Percentiles rank a stretch among this genome's conserved stretches.
These are phyloP conservation scores for Dinocampus coccinellae DNA, from an alignment of 2,888 invertebrate genomes.

Conservation along the genomic window DNA sequence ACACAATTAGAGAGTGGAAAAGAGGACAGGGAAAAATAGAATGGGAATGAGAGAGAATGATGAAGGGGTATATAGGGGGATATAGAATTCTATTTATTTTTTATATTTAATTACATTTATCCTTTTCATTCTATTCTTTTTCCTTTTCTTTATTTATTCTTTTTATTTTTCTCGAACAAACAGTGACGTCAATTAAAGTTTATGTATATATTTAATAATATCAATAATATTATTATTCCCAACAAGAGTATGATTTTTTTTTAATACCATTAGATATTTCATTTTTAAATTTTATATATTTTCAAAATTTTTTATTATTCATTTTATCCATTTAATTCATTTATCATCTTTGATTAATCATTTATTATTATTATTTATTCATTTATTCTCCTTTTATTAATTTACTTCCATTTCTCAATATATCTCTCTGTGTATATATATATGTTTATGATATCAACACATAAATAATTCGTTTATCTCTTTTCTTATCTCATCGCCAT, in stretches of 20 bases:
- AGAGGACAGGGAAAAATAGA: not conserved
- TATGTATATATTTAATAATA: slow-evolving; percentile 59
- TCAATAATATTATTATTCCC: slow-evolving; percentile 62
- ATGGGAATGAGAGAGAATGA: not conserved
- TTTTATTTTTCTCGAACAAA: slow-evolving; percentile 63
- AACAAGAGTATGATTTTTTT: slow-evolving; percentile 62
- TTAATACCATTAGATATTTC: slow-evolving; percentile 51
- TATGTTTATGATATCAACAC: slow-evolving; percentile 48
- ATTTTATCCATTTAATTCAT: slow-evolving; percentile 37
- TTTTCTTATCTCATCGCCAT: not conserved
- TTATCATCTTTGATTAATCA: slow-evolving; percentile 36
- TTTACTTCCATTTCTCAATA: slow-evolving; percentile 34
- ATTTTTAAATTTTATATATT: slow-evolving; percentile 41
- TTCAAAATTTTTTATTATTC: slow-evolving; percentile 37
- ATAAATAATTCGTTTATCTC: slow-evolving; percentile 33
- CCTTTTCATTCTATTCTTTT: slow-evolving; percentile 38
- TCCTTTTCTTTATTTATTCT: slow-evolving; percentile 45
- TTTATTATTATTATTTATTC: slow-evolving; percentile 24
- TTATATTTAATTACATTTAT: not conserved
- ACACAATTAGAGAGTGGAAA: slow-evolving; percentile 56
- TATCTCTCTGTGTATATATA: slow-evolving; percentile 55
- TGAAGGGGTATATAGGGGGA: no score
- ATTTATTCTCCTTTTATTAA: slow-evolving; percentile 38
- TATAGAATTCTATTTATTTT: slow-evolving; percentile 35
- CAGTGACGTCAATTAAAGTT: slow-evolving; percentile 62